These are phyloP conservation scores for Platycheirus albimanus DNA, from an alignment of 2,888 invertebrate species.

Conservation along the genomic window DNA sequence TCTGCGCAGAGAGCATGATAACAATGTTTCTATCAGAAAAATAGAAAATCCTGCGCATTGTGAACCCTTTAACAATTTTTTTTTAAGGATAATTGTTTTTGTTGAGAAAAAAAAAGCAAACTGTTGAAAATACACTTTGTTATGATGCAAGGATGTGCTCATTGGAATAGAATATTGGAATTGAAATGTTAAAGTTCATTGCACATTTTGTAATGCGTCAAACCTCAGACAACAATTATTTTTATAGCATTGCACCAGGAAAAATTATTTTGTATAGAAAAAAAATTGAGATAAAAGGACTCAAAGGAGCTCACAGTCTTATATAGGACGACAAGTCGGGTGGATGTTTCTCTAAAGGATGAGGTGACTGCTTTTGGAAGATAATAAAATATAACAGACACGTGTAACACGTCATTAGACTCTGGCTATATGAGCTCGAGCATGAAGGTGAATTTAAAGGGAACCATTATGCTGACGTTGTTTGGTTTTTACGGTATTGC, in stretches of 20 bases:
- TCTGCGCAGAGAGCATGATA: constrained; percentile 52
- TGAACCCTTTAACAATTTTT: background rate
- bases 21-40: too few relatives aligned
- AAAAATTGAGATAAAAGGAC: background rate
- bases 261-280: constrained; percentile 27
- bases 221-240: constrained; percentile 43
- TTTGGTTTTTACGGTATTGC: too few relatives aligned
- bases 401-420: too few relatives aligned
- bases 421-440: too few relatives aligned
- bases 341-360: background rate
- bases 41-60: constrained; percentile 12
- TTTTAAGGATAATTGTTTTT: background rate
- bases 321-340: background rate
- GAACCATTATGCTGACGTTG: too few relatives aligned
- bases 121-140: constrained; percentile 56
- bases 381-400: constrained; percentile 6
- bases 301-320: background rate
- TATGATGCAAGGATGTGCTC: constrained; percentile 8
- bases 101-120: constrained; percentile 47
- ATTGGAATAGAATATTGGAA: constrained; percentile 43
- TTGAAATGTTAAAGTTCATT: constrained; percentile 72
- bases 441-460: too few relatives aligned
- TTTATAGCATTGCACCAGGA: constrained; percentile 57
- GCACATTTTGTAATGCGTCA: constrained; percentile 69
- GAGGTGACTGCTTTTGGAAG: background rate